These are phyloP conservation scores for Meiosimyza decipiens DNA, from an alignment of 2,888 invertebrate genomes.

Conservation along the genomic window DNA sequence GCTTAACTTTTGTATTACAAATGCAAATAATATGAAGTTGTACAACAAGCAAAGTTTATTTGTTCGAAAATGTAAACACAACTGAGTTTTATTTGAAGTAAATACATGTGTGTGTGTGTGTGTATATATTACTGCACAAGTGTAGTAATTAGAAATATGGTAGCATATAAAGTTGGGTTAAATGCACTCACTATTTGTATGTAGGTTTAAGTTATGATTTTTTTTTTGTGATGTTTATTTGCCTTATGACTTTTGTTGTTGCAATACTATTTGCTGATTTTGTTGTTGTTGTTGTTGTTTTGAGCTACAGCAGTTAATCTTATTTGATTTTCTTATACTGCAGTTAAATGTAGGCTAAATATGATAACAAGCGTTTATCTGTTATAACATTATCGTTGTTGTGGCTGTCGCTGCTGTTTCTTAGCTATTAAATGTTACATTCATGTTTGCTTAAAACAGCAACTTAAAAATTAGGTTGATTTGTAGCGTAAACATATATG, in stretches of 20 bases:
- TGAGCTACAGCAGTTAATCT: neutral
- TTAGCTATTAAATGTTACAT: no score
- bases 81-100: constrained; percentile 45
- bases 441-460: no score
- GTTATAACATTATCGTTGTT: no score
- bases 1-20: no score
- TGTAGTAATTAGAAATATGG: neutral
- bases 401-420: no score
- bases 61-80: constrained; percentile 43
- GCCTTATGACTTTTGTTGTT: neutral
- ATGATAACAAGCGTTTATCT: constrained; percentile 19
- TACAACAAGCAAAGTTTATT: neutral
- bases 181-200: no score
- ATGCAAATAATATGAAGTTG: no score
- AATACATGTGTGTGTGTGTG: constrained; percentile 28
- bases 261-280: neutral
- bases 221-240: neutral
- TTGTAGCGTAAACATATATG: no score
- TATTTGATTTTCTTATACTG: neutral
- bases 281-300: neutral
- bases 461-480: no score
- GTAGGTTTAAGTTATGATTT: neutral
- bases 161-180: no score
- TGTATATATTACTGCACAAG: neutral
- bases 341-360: constrained; percentile 17